Percentiles rank a stretch among this genome's conserved stretches.
phyloP scores from a whole-genome alignment of 2,888 invertebrate species.

The Nemurella pictetii region DNA sequence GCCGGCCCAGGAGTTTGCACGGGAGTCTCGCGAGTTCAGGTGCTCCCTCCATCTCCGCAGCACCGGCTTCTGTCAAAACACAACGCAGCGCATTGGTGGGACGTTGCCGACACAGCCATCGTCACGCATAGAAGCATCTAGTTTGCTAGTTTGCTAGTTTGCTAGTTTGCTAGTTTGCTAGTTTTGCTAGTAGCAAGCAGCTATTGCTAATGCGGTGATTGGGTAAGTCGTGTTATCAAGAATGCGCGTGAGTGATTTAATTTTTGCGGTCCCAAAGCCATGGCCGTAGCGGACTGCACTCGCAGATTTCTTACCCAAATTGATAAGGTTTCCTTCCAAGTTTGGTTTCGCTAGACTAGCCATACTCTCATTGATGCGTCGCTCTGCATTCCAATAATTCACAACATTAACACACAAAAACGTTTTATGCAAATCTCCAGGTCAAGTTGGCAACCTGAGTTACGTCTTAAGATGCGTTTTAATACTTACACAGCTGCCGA shows the following conservation, averaged over 20 bases:
- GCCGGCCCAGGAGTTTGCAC: slow-evolving; percentile 2
- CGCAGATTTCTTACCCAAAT: background rate
- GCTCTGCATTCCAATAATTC: slow-evolving; percentile 1
- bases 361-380: background rate
- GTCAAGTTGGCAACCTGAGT: too few species aligned
- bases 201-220: background rate
- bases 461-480: background rate
- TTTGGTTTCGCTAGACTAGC: background rate
- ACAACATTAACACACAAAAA: background rate
- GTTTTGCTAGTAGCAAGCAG: background rate
- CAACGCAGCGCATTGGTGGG: too few species aligned
- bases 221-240: background rate
- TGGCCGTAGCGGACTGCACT: too few species aligned
- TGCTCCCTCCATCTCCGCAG: slow-evolving; percentile 22
- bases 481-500: background rate
- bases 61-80: slow-evolving; percentile 10
- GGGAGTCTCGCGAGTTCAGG: background rate
- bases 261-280: background rate
- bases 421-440: too few species aligned
- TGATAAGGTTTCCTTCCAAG: background rate
- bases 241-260: background rate
- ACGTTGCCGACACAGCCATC: too few species aligned
- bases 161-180: too few species aligned
- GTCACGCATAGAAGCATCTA: too few species aligned
- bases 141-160: too few species aligned